Evolutionary conservation across 2,797 vertebrate species (phyloP), one percentile per base, ranked within the genome.

Genomic region (Micromesistius poutassou): DNA sequence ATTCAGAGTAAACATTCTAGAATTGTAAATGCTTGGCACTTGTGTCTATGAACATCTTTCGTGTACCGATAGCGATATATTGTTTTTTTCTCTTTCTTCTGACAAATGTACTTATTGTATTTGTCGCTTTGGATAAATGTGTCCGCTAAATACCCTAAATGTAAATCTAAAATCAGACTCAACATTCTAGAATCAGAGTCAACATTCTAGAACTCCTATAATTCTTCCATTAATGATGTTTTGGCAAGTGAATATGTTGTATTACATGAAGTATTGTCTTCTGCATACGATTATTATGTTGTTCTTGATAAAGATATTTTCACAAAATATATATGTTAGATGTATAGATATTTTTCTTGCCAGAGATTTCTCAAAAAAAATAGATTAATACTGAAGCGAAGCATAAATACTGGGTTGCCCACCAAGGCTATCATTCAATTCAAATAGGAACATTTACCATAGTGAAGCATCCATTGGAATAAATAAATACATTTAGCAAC

Each of bases 321-420:
- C 89, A 92, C 83, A 92, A 93, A 93, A 92, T 91, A 92, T 87
- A 92, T 87, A 91, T 0, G 30, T 81, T 82, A 84, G 7, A 85
- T 85, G 79, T 88, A 87, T 86, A 85, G 84, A 82, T 73, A 79
- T 84, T 81, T 82, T 78, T 78, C 71, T 80, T 84, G 79, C 78
- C 77, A 79, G 86, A 70, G n/a, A 8, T 86, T 86, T 78, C 68
- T 80, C 71, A 77, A 73, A 77, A 80, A 87, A 89, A 89, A 86
- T 83, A 82, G 81, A 82, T 74, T 10, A 78, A 80, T 74, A 83
- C 36, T 78, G 76, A 77, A 81, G 83, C n/a, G 79, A 79, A 86
- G 79, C 85, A 78, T 46, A 79, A 35, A 77, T 50, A 22, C 31
- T 76, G 62, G 12, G 62, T 28, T 68, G 9, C n/a, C 5, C 25